Conservation (phyloP, 2,797 vertebrate genomes). For the Luscinia megarhynchos region DNA sequence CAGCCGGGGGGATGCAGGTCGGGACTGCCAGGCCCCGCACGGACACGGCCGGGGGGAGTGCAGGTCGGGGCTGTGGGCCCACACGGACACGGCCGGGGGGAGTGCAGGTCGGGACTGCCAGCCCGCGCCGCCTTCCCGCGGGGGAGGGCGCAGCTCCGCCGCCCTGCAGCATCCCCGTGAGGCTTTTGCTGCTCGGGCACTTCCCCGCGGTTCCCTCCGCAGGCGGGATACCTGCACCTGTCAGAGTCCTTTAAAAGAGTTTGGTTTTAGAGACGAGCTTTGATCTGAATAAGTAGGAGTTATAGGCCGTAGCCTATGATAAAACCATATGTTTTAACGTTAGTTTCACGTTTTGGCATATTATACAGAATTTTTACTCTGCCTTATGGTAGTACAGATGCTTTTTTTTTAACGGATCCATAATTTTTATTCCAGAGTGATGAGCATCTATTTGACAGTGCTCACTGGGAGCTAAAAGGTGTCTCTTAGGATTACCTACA, state of each 20-base stretch:
- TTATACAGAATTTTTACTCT: fast-evolving
- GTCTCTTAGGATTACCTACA: fast-evolving
- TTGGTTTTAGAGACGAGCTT: fast-evolving
- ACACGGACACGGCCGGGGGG: background rate
- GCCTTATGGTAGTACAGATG: fast-evolving
- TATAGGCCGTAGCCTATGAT: fast-evolving
- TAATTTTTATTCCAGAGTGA: background rate
- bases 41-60: too few relatives aligned
- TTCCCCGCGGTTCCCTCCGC: background rate
- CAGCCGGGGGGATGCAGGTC: too few relatives aligned
- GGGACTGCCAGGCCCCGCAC: too few relatives aligned
- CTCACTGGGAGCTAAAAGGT: fast-evolving
- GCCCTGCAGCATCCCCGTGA: background rate
- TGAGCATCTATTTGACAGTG: fast-evolving
- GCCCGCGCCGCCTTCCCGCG: background rate
- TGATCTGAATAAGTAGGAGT: fast-evolving
- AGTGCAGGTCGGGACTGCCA: too few relatives aligned
- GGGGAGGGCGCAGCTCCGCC: background rate
- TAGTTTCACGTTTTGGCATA: fast-evolving
- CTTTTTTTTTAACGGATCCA: fast-evolving
- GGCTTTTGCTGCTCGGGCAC: background rate
- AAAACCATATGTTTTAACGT: fast-evolving
- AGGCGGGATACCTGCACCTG: fast-evolving
- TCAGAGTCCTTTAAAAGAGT: fast-evolving
- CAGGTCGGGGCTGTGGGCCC: background rate